A percentile compares a stretch with the other conserved stretches of the same genome.
Evolutionary conservation across 2,113 vertebrate genomes (phyloP).

Genomic region (Speoplatyrhinus poulsoni): DNA sequence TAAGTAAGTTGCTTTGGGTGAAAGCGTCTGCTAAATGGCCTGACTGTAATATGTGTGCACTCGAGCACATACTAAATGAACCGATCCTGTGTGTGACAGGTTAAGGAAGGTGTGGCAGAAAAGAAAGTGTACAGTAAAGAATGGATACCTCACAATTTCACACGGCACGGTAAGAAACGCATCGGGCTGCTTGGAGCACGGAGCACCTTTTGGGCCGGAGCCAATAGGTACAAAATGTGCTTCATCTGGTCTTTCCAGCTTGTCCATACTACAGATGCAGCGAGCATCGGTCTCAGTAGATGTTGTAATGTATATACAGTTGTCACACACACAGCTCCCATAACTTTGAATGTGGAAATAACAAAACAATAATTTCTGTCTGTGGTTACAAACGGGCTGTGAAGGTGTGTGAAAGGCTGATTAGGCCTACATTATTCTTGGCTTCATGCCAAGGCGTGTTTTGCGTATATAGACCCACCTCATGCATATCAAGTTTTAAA

Average conservation of each 20-base stretch:
- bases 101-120: conserved; percentile 83
- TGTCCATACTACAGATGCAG: background rate
- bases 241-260: background rate
- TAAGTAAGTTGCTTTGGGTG: background rate
- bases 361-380: conserved; percentile 17
- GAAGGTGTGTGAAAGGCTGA: too few relatives aligned
- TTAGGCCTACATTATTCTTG: too few relatives aligned
- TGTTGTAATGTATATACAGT: too few relatives aligned
- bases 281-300: background rate
- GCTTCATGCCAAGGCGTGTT: too few relatives aligned
- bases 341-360: conserved; percentile 18
- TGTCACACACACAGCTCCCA: conserved; percentile 2
- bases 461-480: too few relatives aligned
- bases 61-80: background rate
- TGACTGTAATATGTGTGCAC: background rate
- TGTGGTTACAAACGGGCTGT: background rate
- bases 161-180: conserved; percentile 89
- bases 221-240: background rate
- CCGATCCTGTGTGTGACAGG: conserved; percentile 51
- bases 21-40: background rate
- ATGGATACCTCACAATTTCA: conserved; percentile 97
- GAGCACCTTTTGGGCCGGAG: too few relatives aligned
- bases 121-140: conserved; percentile 89
- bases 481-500: too few relatives aligned
- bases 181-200: background rate